Evolutionary conservation across 2,888 invertebrate species (phyloP).

Genomic region (Andricus curvator): DNA sequence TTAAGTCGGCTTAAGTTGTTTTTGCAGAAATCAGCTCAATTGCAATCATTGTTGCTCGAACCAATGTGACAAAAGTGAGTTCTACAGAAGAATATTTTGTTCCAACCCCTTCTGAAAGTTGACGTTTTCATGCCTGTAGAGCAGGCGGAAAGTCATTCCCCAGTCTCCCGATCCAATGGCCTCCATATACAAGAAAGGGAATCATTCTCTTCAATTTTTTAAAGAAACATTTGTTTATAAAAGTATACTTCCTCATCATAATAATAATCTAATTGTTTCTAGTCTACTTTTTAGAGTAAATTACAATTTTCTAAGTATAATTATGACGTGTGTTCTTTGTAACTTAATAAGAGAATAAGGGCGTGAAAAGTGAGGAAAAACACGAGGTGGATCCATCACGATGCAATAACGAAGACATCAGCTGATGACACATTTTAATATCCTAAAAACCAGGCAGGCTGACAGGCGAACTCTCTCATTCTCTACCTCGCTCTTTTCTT

Average conservation of each 20-base stretch:
- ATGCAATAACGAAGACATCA: conserved; percentile 73
- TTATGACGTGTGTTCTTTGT: conserved; percentile 13
- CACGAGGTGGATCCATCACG: conserved; percentile 63
- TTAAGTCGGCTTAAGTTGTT: too few relatives aligned
- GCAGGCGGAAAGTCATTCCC: too few relatives aligned
- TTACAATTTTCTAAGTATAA: neutral
- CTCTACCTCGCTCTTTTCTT: conserved; percentile 28
- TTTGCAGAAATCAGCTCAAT: too few relatives aligned
- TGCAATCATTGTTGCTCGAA: too few relatives aligned
- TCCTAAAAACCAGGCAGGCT: conserved; percentile 71
- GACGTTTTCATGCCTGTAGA: too few relatives aligned
- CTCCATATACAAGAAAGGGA: neutral
- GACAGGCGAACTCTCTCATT: conserved; percentile 48
- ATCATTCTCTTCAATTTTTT: neutral
- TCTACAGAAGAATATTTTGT: too few relatives aligned
- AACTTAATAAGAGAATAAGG: neutral
- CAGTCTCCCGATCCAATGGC: too few relatives aligned
- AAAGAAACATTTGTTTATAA: neutral
- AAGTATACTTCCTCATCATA: neutral
- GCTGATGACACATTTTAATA: conserved; percentile 77
- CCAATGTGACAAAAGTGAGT: too few relatives aligned
- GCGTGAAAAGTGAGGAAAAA: neutral
- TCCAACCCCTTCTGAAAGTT: too few relatives aligned
- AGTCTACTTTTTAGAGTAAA: too few relatives aligned
- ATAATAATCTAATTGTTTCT: too few relatives aligned